These are phyloP conservation scores for Dioctria linearis DNA, from an alignment of 2,888 invertebrate species.

Conservation along the genomic window DNA sequence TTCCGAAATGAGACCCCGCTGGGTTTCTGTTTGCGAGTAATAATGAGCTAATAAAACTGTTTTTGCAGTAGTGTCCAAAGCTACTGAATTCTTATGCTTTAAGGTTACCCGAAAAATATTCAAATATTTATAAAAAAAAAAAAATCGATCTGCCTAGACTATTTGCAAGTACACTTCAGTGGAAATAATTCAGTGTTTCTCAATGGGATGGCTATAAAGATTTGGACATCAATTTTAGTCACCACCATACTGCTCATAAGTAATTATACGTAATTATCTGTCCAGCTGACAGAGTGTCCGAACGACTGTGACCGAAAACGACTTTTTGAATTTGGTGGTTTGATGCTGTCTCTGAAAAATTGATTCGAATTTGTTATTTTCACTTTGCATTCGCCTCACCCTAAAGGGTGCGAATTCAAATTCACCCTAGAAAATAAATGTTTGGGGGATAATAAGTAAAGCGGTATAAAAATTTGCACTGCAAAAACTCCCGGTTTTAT, in stretches of 20 bases:
- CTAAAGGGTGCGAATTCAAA: neutral
- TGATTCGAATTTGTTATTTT: slow-evolving; percentile 2
- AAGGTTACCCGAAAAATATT: too few relatives aligned
- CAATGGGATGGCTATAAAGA: neutral
- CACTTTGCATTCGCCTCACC: neutral
- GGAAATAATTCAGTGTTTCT: neutral
- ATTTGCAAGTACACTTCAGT: too few relatives aligned
- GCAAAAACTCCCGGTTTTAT: neutral
- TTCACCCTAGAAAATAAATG: neutral
- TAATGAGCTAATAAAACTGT: neutral
- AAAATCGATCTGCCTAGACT: too few relatives aligned
- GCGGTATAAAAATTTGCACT: neutral
- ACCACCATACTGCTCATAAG: slow-evolving; percentile 18
- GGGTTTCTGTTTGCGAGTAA: neutral
- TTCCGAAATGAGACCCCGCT: slow-evolving; percentile 9
- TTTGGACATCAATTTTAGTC: slow-evolving; percentile 14
- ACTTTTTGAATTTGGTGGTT: slow-evolving; percentile 3
- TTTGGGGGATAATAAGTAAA: neutral
- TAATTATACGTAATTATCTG: slow-evolving; percentile 17
- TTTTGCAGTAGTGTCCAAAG: too few relatives aligned
- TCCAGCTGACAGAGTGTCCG: slow-evolving; percentile 32
- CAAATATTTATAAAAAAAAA: too few relatives aligned
- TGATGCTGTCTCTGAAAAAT: slow-evolving; percentile 1
- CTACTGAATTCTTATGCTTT: too few relatives aligned
- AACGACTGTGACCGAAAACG: neutral